phyloP scores from a whole-genome alignment of 1,140 invertebrate species.

The Zaprionus capensis region DNA sequence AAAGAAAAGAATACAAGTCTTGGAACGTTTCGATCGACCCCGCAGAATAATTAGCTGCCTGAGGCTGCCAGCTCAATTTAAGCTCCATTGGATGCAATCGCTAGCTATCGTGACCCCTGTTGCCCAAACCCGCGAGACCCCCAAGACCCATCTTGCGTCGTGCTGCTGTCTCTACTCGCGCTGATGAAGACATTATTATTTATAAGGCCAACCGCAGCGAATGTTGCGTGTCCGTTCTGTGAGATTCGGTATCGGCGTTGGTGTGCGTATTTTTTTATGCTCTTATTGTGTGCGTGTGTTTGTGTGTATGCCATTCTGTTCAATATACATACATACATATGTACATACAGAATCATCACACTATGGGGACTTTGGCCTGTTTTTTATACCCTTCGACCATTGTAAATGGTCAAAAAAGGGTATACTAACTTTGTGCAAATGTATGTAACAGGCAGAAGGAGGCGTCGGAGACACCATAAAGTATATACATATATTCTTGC shows the following conservation, averaged over 20 bases:
- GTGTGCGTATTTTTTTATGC: constrained; percentile 18
- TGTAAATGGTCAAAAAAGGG: too few species aligned
- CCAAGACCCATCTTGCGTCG: constrained; percentile 20
- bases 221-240: constrained; percentile 36
- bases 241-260: constrained; percentile 3
- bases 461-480: too few species aligned
- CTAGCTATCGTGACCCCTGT: constrained; percentile 22
- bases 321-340: constrained; percentile 10
- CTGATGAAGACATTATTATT: constrained; percentile 59
- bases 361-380: too few species aligned
- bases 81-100: constrained; percentile 42
- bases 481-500: too few species aligned
- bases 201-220: constrained; percentile 54
- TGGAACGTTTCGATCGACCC: constrained; percentile 14
- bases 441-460: too few species aligned
- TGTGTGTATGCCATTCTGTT: constrained; percentile 14
- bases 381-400: too few species aligned
- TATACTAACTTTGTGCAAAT: too few species aligned
- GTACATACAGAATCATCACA: constrained; percentile 22
- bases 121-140: neutral
- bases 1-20: neutral
- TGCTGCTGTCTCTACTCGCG: constrained; percentile 40
- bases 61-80: constrained; percentile 29
- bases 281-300: neutral
- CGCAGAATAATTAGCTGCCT: constrained; percentile 6